A percentile compares a stretch with the other conserved stretches of the same genome.
These are phyloP conservation scores for Plutomurus gul DNA, from an alignment of 1,140 invertebrate genomes.

Conservation along the genomic window DNA sequence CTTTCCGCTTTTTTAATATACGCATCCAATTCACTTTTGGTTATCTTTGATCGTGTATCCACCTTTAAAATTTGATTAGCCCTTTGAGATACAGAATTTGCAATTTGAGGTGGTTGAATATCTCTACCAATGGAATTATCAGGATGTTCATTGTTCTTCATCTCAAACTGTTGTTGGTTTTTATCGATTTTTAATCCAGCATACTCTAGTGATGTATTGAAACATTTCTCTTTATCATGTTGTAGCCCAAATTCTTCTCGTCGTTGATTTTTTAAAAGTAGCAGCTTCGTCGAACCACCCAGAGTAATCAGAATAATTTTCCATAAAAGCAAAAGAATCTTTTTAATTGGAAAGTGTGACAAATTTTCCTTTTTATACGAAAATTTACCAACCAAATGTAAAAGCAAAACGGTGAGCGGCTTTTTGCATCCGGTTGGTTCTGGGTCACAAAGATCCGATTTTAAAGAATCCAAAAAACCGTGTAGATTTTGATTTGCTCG, in stretches of 20 bases:
- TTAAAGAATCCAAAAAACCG: background rate
- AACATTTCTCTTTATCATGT: background rate
- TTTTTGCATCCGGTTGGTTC: background rate
- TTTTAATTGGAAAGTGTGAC: background rate
- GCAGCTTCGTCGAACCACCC: background rate
- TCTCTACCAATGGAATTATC: no score
- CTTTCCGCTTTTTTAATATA: background rate
- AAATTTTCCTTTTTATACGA: background rate
- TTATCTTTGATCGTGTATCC: background rate
- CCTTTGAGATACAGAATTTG: background rate
- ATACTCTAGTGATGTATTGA: background rate
- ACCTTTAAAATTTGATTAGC: background rate
- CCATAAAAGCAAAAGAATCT: background rate
- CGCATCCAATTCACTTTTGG: background rate
- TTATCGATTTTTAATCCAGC: background rate
- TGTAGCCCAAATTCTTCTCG: background rate
- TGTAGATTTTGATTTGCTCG: background rate
- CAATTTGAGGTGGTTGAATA: background rate
- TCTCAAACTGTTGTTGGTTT: background rate
- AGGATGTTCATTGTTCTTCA: no score
- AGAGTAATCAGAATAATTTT: conserved; percentile 14
- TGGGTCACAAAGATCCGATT: background rate
- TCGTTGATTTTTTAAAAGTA: background rate
- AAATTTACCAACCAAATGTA: background rate
- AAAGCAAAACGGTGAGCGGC: background rate